Evolutionary conservation across 2,113 vertebrate genomes (phyloP), one percentile per base, ranked within the genome.

Genomic region (Promerops cafer): DNA sequence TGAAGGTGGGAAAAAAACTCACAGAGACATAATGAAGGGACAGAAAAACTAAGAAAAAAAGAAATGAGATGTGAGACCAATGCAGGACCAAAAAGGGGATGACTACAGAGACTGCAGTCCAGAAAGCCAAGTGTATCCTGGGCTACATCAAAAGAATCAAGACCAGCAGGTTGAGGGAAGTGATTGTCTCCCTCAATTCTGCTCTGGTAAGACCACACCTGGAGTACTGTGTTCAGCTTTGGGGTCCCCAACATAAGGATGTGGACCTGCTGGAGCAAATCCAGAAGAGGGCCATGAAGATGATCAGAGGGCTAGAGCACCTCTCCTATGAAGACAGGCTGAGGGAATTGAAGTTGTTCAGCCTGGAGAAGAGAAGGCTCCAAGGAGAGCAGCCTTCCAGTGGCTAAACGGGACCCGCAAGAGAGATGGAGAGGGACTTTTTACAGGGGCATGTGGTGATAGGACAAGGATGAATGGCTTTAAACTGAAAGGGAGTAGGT

Each of bases 331-430:
- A 69, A 45, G 28, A 45, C 16, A 53, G 56, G 23, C 39, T n/a
- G 47, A 69, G 74, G 26, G 33, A 61, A 22, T 16, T 45, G 47
- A 59, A 18, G 23, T 6, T 61, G 10, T 9, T 78, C 39, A 70
- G n/a, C 6, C 54, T 53, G 64, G 28, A 61, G 33, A 77, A 60
- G 33, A 52, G 22, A 53, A 45, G 45, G 39, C 23, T 45, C 23
- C 0, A 0, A 28, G 33, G 33, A 61, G 7, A 61, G 39, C 13
- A 9, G 13, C 23, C 23, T 52, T 39, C 12, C 28, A 45, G 23
- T 19, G 13, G 8, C n/a, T 20, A n/a, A 53, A 78, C 0, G 0
- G 10, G 28, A 69, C 33, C 45, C 1, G 0, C 31, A 60, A 28
- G 22, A 60, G 33, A 53, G 63, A 12, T 33, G 18, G 27, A 69